Conservation (phyloP, 2,797 vertebrate genomes). For the Anas acuta region DNA sequence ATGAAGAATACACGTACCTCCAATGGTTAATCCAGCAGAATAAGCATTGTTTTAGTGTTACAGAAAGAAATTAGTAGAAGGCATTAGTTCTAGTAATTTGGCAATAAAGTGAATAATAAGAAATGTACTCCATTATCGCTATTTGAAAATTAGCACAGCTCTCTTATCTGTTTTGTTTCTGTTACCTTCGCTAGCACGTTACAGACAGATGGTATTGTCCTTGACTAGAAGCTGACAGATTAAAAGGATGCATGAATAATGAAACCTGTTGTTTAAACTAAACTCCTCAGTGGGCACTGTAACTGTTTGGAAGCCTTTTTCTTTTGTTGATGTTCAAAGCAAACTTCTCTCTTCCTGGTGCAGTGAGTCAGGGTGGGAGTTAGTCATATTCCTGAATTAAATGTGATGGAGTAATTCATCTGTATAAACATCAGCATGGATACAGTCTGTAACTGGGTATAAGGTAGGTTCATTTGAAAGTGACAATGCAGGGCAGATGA, state of each 20-base stretch:
- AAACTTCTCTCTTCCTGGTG: background rate
- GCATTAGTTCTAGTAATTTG: conserved; percentile 71
- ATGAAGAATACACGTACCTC: conserved; percentile 76
- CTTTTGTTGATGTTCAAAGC: background rate
- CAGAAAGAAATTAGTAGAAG: conserved; percentile 74
- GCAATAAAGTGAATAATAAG: conserved; percentile 12
- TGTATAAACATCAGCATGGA: background rate
- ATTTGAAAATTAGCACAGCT: conserved; percentile 4
- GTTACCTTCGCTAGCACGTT: background rate
- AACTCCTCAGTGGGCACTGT: background rate
- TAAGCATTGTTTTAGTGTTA: conserved; percentile 75
- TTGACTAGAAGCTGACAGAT: conserved; percentile 11
- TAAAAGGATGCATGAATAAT: conserved; percentile 19
- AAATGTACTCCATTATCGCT: conserved; percentile 16
- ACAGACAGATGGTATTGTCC: background rate
- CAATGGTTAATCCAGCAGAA: conserved; percentile 65
- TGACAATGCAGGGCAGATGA: background rate
- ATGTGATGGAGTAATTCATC: background rate
- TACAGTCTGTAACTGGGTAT: background rate
- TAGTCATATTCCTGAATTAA: conserved; percentile 1
- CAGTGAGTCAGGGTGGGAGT: background rate
- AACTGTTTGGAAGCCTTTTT: background rate
- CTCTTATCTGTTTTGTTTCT: background rate
- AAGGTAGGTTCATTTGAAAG: background rate
- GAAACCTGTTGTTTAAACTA: conserved; percentile 19